Evolutionary conservation across 2,113 vertebrate species (phyloP).

Genomic region (Seriola aureovittata): DNA sequence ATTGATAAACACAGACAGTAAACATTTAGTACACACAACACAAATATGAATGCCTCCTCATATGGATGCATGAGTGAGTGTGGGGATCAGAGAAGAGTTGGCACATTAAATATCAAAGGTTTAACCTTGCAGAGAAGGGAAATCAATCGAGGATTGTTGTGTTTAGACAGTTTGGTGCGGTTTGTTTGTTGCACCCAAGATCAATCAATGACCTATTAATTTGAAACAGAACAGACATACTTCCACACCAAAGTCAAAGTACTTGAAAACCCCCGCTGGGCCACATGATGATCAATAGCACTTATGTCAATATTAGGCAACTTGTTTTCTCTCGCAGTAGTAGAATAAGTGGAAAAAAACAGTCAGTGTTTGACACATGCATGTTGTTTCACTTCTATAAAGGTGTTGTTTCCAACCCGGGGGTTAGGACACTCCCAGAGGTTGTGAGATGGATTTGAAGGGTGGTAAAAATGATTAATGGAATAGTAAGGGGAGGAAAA

Average conservation of each 20-base stretch:
- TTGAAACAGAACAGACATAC: slow-evolving; percentile 21
- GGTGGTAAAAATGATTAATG: slow-evolving; percentile 33
- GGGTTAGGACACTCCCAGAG: slow-evolving; percentile 14
- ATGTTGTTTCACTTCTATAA: slow-evolving; percentile 15
- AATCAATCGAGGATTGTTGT: slow-evolving; percentile 20
- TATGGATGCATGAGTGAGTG: slow-evolving; percentile 2
- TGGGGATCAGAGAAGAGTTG: slow-evolving; percentile 1
- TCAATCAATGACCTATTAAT: slow-evolving; percentile 54
- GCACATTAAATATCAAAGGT: slow-evolving; percentile 22
- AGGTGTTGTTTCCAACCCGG: background rate
- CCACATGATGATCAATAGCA: slow-evolving; percentile 34
- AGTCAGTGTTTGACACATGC: slow-evolving; percentile 30
- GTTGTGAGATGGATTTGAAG: slow-evolving; percentile 26
- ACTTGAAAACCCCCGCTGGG: slow-evolving; percentile 3
- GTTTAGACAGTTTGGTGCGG: slow-evolving; percentile 9
- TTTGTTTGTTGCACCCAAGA: slow-evolving; percentile 29
- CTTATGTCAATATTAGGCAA: slow-evolving; percentile 16
- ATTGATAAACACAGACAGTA: slow-evolving; percentile 3
- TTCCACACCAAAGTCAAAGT: slow-evolving; percentile 36
- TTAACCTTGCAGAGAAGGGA: slow-evolving; percentile 19
- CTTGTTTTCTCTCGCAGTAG: slow-evolving; percentile 6
- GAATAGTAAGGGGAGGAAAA: slow-evolving; percentile 20
- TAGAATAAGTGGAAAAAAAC: background rate
- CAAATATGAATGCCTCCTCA: background rate
- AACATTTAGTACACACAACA: background rate